Base-by-base conservation (phyloP, 2,113 vertebrate species). In the Varanus salvator region DNA sequence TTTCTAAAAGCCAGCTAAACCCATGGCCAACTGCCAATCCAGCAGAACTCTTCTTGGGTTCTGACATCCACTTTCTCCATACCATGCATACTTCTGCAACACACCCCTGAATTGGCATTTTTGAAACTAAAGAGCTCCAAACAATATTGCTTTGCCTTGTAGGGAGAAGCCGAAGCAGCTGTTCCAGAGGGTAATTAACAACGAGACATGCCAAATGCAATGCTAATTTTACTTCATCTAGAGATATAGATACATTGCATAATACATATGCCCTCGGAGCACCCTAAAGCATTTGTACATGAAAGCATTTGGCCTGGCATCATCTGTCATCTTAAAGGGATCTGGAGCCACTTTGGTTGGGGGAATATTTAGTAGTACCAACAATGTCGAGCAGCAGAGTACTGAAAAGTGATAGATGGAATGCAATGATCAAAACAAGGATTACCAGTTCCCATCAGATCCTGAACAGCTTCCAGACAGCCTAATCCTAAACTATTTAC, bases 171-270 rank as follows among this genome's bases (percentile, higher is more conserved):
- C 91, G 60, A 85, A 94, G 85, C 94, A 95, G 87, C 38, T 90
- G 57, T 85, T 92, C 80, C 14, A 88, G 92, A 94, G 91, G 90
- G 91, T 66, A 93, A 91, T 90, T 69, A 31, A 84, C 81, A 91
- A 76, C 95, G 92, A 94, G 72, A 52, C 94, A 93, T 87, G 89
- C 91, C 94, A 95, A 38, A 66, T 82, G 90, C 85, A 76, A 77
- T 87, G 92, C 90, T 95, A 95, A 66, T 91, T 82, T 68, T 94
- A 75, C 69, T 83, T 87, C 50, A 69, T 50, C 76, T 71, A 14
- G 44, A 69, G 8, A 27, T 27, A 68, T 68, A 25, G 23, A 25
- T 38, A 83, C 15, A 31, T 76, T 48, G 5, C 21, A 57, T 34
- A 52, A 78, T 21, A 72, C 77, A 76, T 87, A 90, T 86, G 91